A percentile compares a stretch with the other conserved stretches of the same genome.
phyloP scores from a whole-genome alignment of 2,113 vertebrate species.

The Pterocles orientalis region DNA sequence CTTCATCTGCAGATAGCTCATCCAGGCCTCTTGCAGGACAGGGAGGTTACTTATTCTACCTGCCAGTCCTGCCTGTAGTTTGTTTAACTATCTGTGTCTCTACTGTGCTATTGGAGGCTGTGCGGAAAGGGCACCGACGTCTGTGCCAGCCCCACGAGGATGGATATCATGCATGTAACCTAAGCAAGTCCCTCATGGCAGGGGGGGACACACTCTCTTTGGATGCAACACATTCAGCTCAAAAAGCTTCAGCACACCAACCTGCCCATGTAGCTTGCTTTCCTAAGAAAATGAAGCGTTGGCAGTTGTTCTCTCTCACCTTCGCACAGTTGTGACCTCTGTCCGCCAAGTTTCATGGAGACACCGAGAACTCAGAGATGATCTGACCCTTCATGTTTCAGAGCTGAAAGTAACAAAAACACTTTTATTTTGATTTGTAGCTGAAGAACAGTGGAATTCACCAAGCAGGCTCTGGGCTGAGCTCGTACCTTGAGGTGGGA shows the following conservation, averaged over 20 bases:
- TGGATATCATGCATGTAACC: not conserved
- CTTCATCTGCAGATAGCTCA: not conserved
- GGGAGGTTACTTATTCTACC: not conserved
- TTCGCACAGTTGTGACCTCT: not conserved
- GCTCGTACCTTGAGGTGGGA: not conserved
- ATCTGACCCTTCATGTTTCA: not conserved
- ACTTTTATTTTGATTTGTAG: not conserved
- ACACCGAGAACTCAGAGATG: not conserved
- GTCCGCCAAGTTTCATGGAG: not conserved
- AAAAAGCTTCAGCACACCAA: not conserved
- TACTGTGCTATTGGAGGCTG: not conserved
- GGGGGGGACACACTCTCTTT: accelerated
- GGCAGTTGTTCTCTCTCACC: not conserved
- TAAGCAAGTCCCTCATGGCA: not conserved
- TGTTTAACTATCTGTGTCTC: not conserved
- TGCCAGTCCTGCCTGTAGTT: not conserved
- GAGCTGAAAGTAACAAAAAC: not conserved
- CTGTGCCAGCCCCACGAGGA: not conserved
- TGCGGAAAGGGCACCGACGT: not conserved
- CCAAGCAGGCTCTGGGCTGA: not conserved
- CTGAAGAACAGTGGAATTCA: not conserved
- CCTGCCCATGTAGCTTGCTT: not conserved
- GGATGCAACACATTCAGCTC: not conserved
- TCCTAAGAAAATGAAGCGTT: not conserved
- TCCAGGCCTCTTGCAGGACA: not conserved